Conservation (phyloP, 92 coral and sea anemone species). For the Actinernus sp. region DNA sequence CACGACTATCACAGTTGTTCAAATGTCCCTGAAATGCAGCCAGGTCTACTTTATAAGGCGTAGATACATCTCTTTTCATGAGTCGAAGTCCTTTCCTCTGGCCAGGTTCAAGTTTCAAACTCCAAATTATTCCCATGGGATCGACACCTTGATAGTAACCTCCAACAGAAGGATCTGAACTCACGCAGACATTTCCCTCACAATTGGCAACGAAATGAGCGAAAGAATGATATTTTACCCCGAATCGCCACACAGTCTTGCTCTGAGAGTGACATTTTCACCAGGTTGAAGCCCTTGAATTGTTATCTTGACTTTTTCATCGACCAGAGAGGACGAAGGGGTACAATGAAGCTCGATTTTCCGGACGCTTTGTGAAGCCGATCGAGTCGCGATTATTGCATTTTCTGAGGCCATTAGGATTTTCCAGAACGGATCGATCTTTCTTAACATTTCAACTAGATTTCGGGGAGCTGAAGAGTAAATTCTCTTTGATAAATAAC, state of each 20-base stretch:
- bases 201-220: conserved; percentile 53
- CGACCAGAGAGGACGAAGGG: conserved; percentile 34
- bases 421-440: no score
- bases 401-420: no score
- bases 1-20: not conserved
- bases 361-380: no score
- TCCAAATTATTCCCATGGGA: conserved; percentile 68
- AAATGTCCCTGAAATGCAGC: not conserved
- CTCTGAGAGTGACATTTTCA: conserved; percentile 23
- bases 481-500: no score
- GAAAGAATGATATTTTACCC: conserved; percentile 38
- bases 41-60: conserved; percentile 33
- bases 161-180: conserved; percentile 39
- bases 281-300: conserved; percentile 28
- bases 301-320: conserved; percentile 27
- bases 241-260: conserved; percentile 39
- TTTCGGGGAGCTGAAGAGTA: no score
- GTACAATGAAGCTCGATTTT: conserved; percentile 3
- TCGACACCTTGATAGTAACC: conserved; percentile 50
- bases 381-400: no score
- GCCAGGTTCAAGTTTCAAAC: conserved; percentile 47
- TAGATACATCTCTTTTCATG: conserved; percentile 42
- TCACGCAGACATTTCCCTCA: conserved; percentile 25
- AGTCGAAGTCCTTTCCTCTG: conserved; percentile 55
- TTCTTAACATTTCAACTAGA: no score